phyloP scores from a whole-genome alignment of 2,888 invertebrate species.

The Zonitis immaculata region DNA sequence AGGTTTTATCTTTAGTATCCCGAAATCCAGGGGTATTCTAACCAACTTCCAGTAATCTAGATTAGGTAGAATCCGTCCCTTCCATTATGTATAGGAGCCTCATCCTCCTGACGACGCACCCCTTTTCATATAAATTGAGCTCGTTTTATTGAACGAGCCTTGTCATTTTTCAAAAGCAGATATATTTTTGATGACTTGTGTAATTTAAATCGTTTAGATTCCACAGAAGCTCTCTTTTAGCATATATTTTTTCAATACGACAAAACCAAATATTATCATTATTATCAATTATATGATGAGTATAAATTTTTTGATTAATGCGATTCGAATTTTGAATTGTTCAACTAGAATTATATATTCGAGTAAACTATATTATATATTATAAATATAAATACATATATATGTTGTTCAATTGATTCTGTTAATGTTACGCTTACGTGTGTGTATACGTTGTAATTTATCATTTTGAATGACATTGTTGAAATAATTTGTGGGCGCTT shows the following conservation, averaged over 20 bases:
- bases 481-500: conserved; percentile 30
- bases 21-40: conserved; percentile 33
- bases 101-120: neutral
- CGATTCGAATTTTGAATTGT: too few species aligned
- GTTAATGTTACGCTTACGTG: conserved; percentile 10
- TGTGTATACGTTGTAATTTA: conserved; percentile 17
- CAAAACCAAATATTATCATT: neutral
- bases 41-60: conserved; percentile 43
- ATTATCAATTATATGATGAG: neutral
- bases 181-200: conserved; percentile 33
- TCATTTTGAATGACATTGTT: conserved; percentile 28
- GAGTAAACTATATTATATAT: too few species aligned
- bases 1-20: conserved; percentile 33
- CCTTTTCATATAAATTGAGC: conserved; percentile 39
- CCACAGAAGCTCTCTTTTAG: conserved; percentile 13
- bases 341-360: too few species aligned
- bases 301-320: too few species aligned
- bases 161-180: conserved; percentile 35
- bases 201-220: conserved; percentile 27
- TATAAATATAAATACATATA: too few species aligned
- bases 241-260: neutral
- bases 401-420: conserved; percentile 28
- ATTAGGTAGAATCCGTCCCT: conserved; percentile 39
- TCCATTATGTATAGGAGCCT: conserved; percentile 39
- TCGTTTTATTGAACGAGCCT: conserved; percentile 35